phyloP scores from a whole-genome alignment of 2,797 vertebrate species.

The Hemitrygon akajei region DNA sequence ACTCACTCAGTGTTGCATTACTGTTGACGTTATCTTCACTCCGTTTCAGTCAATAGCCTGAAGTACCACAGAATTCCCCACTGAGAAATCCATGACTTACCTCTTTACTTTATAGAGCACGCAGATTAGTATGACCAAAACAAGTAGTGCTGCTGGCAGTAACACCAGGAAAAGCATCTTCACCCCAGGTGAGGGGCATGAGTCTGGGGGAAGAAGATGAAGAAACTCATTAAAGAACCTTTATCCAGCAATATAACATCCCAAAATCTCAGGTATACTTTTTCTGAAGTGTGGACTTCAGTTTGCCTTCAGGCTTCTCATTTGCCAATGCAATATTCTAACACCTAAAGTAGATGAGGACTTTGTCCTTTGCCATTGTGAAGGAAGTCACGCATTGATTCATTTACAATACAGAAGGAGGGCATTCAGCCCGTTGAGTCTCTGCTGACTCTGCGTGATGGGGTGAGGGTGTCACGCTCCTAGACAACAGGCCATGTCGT shows the following conservation, averaged over 20 bases:
- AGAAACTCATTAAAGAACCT: background rate
- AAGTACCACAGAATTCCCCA: background rate
- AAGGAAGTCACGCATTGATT: background rate
- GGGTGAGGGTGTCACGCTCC: too few relatives aligned
- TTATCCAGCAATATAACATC: background rate
- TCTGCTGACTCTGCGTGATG: too few relatives aligned
- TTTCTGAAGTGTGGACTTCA: background rate
- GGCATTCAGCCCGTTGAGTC: too few relatives aligned
- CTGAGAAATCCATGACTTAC: constrained; percentile 45
- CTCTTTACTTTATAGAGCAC: constrained; percentile 49
- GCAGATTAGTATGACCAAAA: constrained; percentile 45
- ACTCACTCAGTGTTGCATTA: too few relatives aligned
- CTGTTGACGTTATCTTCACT: too few relatives aligned
- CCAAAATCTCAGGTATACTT: background rate
- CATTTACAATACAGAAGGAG: too few relatives aligned
- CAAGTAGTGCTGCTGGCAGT: constrained; percentile 41
- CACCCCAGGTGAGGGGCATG: constrained; percentile 44
- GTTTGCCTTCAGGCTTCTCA: background rate
- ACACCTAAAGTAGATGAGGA: background rate
- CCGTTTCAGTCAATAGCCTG: too few relatives aligned
- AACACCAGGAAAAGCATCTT: constrained; percentile 44
- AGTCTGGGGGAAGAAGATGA: constrained; percentile 46
- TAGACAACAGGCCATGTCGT: too few relatives aligned
- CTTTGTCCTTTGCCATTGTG: background rate
- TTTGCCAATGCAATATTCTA: background rate